Evolutionary conservation across 2,797 vertebrate genomes (phyloP).

Genomic region (Simalia tracyae): DNA sequence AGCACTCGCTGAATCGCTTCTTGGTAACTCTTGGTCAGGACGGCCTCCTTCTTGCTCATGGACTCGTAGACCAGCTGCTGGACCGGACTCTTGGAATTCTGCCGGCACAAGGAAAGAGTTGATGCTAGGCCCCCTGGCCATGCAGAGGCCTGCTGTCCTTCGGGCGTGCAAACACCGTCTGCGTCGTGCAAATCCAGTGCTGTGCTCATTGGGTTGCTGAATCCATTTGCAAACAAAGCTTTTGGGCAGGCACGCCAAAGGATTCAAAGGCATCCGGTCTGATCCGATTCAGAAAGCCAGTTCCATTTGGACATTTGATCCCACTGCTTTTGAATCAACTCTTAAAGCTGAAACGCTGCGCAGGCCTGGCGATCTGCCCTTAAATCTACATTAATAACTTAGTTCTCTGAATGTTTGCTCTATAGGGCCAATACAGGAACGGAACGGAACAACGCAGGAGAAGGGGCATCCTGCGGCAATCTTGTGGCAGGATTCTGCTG

Average conservation of each 20-base stretch:
- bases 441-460: neutral
- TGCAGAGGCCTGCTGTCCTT: too few relatives aligned
- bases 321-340: neutral
- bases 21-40: constrained; percentile 70
- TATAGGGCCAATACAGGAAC: neutral
- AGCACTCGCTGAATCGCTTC: constrained; percentile 78
- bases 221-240: neutral
- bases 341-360: too few relatives aligned
- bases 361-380: too few relatives aligned
- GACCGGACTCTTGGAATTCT: constrained; percentile 81
- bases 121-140: too few relatives aligned
- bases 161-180: fast-evolving
- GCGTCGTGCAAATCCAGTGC: neutral
- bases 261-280: neutral
- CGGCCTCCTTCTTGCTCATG: constrained; percentile 81
- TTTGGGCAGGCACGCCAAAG: neutral
- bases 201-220: neutral
- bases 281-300: too few relatives aligned
- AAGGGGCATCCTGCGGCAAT: too few relatives aligned
- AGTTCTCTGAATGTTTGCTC: too few relatives aligned
- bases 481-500: too few relatives aligned
- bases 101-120: constrained; percentile 1
- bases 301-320: neutral
- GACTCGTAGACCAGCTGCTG: constrained; percentile 82
- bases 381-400: neutral